Evolutionary conservation across 2,113 vertebrate genomes (phyloP).

Genomic region (Triplophysa siluroides): DNA sequence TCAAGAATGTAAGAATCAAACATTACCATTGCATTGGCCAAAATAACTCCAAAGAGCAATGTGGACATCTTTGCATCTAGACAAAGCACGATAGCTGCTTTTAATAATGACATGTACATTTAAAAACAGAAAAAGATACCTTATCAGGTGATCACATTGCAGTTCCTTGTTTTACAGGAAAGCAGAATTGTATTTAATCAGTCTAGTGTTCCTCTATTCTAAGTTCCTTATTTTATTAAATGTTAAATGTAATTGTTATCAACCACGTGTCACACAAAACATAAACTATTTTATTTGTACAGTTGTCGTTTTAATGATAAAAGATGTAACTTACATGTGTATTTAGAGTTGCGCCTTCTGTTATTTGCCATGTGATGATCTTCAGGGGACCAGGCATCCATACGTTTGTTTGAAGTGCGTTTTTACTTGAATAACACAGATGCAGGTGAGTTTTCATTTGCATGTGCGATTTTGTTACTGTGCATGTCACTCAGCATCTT

Average conservation of each 20-base stretch:
- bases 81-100: slow-evolving; percentile 2
- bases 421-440: neutral
- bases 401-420: neutral
- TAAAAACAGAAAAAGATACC: neutral
- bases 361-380: neutral
- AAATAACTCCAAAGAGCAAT: slow-evolving; percentile 37
- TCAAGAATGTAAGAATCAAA: neutral
- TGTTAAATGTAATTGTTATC: neutral
- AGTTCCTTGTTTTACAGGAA: neutral
- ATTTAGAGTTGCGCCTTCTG: neutral
- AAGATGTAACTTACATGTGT: slow-evolving; percentile 14
- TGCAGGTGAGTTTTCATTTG: neutral
- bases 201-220: neutral
- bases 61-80: slow-evolving; percentile 53
- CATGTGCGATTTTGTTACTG: neutral
- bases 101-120: neutral
- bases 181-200: neutral
- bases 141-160: neutral
- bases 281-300: neutral
- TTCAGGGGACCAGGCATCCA: neutral
- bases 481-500: neutral
- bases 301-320: neutral
- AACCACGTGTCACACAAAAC: neutral
- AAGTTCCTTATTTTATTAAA: neutral
- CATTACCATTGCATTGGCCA: slow-evolving; percentile 45